phyloP scores from a whole-genome alignment of 2,888 invertebrate species.

The Agrotis exclamationis region DNA sequence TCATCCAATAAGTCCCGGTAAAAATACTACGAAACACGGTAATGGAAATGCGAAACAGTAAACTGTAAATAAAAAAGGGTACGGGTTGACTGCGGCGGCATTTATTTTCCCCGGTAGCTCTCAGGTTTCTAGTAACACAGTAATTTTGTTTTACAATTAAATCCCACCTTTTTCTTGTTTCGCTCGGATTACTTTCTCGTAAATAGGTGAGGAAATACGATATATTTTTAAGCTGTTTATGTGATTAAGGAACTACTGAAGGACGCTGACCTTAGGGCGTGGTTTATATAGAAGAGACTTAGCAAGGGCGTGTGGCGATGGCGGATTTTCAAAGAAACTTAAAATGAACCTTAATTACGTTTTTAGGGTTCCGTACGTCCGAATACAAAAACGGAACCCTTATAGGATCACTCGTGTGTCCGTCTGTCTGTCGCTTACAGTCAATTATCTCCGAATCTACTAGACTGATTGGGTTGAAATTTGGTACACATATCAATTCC shows the following conservation, averaged over 20 bases:
- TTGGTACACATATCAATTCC: too few relatives aligned
- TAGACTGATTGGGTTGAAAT: too few relatives aligned
- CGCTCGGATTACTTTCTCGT: conserved; percentile 70
- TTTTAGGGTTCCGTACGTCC: too few relatives aligned
- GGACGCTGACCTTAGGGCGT: background rate
- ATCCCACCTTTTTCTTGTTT: conserved; percentile 76
- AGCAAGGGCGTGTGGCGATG: too few relatives aligned
- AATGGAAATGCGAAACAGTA: conserved; percentile 55
- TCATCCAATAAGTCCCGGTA: conserved; percentile 28
- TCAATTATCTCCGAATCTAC: too few relatives aligned
- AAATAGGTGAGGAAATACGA: conserved; percentile 58
- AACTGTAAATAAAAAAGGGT: conserved; percentile 71
- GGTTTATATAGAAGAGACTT: too few relatives aligned
- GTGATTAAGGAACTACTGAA: background rate
- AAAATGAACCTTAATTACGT: too few relatives aligned
- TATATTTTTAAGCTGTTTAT: conserved; percentile 39
- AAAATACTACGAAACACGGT: conserved; percentile 44
- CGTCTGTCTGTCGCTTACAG: too few relatives aligned
- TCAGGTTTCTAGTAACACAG: conserved; percentile 68
- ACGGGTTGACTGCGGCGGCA: conserved; percentile 54
- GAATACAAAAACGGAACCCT: too few relatives aligned
- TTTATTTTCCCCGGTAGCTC: conserved; percentile 64
- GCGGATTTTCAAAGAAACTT: too few relatives aligned
- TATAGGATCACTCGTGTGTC: too few relatives aligned
- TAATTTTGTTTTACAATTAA: conserved; percentile 77